Percentiles rank a stretch among this genome's conserved stretches.
These are phyloP conservation scores for Gryllus longicercus DNA, from an alignment of 2,888 invertebrate species.

Conservation along the genomic window DNA sequence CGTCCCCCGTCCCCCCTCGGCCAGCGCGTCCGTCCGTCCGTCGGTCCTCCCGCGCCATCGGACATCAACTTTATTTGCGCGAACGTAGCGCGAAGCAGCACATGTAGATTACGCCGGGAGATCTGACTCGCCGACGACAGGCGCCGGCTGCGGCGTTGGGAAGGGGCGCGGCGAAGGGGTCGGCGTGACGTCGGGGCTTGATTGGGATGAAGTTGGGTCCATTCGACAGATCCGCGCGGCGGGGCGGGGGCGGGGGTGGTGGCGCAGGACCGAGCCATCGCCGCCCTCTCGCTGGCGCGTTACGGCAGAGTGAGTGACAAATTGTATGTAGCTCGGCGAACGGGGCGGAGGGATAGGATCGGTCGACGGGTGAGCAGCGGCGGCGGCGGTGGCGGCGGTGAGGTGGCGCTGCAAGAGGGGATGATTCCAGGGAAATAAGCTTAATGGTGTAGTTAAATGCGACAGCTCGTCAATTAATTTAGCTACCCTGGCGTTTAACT, in stretches of 20 bases:
- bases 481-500: slow-evolving; percentile 27
- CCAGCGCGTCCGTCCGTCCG: no score
- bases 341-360: not conserved
- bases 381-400: slow-evolving; percentile 25
- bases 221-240: no score
- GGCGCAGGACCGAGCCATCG: not conserved
- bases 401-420: slow-evolving; percentile 25
- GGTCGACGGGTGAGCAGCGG: not conserved
- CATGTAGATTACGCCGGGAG: slow-evolving; percentile 11
- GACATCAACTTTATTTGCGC: no score
- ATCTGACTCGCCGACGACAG: not conserved
- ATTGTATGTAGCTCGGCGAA: not conserved
- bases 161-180: no score
- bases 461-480: slow-evolving; percentile 37
- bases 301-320: not conserved
- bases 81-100: not conserved
- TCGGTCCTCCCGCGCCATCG: no score
- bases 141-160: no score
- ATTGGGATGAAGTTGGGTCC: no score
- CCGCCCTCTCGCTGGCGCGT: not conserved
- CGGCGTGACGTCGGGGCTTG: no score
- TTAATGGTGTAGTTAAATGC: slow-evolving; percentile 37
- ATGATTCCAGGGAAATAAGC: slow-evolving; percentile 32
- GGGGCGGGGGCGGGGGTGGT: no score
- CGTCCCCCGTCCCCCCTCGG: no score